These are phyloP conservation scores for Vanessa tameamea DNA, from an alignment of 1,140 invertebrate genomes.

Conservation along the genomic window DNA sequence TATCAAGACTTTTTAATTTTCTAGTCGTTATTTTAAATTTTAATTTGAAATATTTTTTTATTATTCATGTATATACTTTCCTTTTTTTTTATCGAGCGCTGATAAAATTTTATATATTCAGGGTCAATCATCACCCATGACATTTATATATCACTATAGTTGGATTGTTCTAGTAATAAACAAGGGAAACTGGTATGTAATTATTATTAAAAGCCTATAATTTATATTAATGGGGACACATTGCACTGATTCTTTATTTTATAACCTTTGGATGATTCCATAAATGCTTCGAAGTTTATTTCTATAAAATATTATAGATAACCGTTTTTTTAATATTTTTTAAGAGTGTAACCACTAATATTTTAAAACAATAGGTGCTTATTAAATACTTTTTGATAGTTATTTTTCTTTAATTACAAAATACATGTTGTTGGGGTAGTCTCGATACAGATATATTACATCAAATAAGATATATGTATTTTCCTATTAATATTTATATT, in stretches of 20 bases:
- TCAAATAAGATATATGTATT: too few relatives aligned
- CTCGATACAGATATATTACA: too few relatives aligned
- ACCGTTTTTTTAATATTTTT: too few relatives aligned
- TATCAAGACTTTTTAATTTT: too few relatives aligned
- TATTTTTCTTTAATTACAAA: too few relatives aligned
- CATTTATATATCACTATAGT: conserved; percentile 25
- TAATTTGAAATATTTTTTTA: neutral
- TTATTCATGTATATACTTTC: neutral
- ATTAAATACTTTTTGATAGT: too few relatives aligned
- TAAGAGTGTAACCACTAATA: too few relatives aligned
- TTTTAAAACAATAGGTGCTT: too few relatives aligned
- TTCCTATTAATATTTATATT: too few relatives aligned
- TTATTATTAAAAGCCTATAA: conserved; percentile 19
- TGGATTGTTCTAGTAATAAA: conserved; percentile 21
- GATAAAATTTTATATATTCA: conserved; percentile 1
- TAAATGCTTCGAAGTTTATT: neutral
- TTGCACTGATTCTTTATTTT: neutral
- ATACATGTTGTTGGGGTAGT: too few relatives aligned
- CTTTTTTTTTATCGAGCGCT: neutral
- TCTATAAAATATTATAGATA: neutral
- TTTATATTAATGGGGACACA: conserved; percentile 14
- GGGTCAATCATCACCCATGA: conserved; percentile 26
- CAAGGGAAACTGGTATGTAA: conserved; percentile 24
- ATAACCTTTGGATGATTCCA: neutral
- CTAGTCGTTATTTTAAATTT: too few relatives aligned